phyloP scores from a whole-genome alignment of 2,797 vertebrate species.

The Apogon hyalosoma region DNA sequence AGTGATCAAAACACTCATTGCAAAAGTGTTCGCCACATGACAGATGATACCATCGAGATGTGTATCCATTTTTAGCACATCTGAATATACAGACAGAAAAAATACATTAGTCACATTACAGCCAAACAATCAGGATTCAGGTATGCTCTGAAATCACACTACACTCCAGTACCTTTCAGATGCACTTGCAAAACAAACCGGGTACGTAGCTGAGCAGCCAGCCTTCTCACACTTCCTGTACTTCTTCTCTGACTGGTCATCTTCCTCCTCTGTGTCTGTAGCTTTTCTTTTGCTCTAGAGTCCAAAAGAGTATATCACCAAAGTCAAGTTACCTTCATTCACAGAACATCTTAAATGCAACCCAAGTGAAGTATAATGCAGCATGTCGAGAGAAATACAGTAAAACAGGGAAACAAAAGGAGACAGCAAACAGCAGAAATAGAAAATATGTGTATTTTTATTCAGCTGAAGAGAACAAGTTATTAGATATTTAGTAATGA shows the following conservation, averaged over 20 bases:
- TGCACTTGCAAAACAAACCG: slow-evolving; percentile 97
- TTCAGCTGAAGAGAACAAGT: too few species aligned
- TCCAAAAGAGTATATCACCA: background rate
- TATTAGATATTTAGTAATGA: too few species aligned
- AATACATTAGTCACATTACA: background rate
- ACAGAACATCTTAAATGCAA: background rate
- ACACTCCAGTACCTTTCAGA: slow-evolving; percentile 89
- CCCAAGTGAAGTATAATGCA: too few species aligned
- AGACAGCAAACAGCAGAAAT: too few species aligned
- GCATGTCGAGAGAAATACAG: too few species aligned
- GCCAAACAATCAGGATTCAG: background rate
- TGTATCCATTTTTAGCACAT: slow-evolving; percentile 98
- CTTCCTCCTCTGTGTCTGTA: slow-evolving; percentile 90
- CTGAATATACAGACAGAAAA: slow-evolving; percentile 73
- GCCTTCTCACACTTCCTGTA: slow-evolving; percentile 98
- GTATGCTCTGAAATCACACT: too few species aligned
- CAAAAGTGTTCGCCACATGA: slow-evolving; percentile 99
- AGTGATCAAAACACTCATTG: slow-evolving; percentile 99
- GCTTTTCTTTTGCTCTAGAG: slow-evolving; percentile 91
- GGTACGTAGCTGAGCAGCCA: slow-evolving; percentile 93
- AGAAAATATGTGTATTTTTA: too few species aligned
- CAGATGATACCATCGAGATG: slow-evolving; percentile 97
- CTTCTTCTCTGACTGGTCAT: slow-evolving; percentile 93
- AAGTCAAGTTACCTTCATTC: background rate
- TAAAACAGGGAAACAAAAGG: too few species aligned